phyloP scores from a whole-genome alignment of 2,797 vertebrate species.

The Gorsachius magnificus region DNA sequence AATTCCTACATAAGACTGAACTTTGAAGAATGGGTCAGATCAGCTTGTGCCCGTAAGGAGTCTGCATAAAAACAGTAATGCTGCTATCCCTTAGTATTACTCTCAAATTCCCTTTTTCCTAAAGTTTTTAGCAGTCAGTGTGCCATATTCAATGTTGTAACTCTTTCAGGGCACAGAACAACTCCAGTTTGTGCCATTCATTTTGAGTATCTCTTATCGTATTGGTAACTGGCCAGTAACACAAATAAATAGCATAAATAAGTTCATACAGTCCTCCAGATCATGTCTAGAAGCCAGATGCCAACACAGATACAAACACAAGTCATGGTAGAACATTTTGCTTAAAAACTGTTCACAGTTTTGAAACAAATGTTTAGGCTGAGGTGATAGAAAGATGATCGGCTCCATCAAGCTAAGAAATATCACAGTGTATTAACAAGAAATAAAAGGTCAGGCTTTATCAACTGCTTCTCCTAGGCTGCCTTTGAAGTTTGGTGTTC shows the following conservation, averaged over 20 bases:
- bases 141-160: neutral
- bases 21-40: neutral
- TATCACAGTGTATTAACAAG: neutral
- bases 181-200: neutral
- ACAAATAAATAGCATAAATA: neutral
- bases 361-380: neutral
- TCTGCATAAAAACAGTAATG: neutral
- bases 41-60: neutral
- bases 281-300: neutral
- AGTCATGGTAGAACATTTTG: neutral
- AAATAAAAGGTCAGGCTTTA: neutral
- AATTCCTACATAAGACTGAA: neutral
- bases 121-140: neutral
- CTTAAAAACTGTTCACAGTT: neutral
- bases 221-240: neutral
- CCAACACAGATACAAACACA: neutral
- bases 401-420: neutral
- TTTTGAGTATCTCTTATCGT: neutral
- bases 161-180: neutral
- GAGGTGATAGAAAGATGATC: neutral
- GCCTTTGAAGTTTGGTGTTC: neutral
- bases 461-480: neutral
- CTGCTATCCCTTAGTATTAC: neutral
- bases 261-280: neutral
- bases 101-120: neutral